These are phyloP conservation scores for Atta texana DNA, from an alignment of 1,140 invertebrate genomes.

Conservation along the genomic window DNA sequence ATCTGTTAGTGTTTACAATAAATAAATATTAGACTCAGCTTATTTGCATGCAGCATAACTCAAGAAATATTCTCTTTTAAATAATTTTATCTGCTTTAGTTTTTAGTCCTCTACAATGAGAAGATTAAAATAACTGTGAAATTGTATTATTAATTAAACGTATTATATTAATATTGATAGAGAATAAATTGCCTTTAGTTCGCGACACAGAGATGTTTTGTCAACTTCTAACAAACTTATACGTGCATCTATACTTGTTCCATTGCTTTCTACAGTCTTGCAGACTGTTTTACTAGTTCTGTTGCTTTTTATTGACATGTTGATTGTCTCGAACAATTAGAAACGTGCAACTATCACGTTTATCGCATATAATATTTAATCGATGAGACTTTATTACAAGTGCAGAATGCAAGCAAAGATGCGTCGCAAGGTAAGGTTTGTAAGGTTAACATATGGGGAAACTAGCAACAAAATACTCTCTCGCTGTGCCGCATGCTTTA, in stretches of 20 bases:
- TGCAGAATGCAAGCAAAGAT: neutral
- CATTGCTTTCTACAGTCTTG: neutral
- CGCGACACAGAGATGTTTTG: neutral
- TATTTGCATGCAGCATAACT: neutral
- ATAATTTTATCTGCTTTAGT: neutral
- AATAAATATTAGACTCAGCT: neutral
- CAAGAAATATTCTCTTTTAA: neutral
- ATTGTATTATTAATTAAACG: no score
- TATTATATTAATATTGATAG: neutral
- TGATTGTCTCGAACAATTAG: slow-evolving; percentile 19
- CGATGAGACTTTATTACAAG: neutral
- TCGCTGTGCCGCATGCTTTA: neutral
- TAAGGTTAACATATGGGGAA: neutral
- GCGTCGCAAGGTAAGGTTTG: neutral
- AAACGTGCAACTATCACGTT: neutral
- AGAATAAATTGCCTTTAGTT: neutral
- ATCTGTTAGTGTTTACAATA: neutral
- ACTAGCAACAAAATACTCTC: slow-evolving; percentile 19
- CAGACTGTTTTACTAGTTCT: neutral
- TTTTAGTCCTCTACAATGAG: no score
- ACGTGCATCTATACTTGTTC: neutral
- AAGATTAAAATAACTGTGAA: neutral
- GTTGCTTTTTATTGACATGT: neutral
- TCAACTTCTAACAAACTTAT: neutral
- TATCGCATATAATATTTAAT: neutral